Conservation (phyloP, 2,888 invertebrate species). For the Acanthococcus lagerstroemiae region DNA sequence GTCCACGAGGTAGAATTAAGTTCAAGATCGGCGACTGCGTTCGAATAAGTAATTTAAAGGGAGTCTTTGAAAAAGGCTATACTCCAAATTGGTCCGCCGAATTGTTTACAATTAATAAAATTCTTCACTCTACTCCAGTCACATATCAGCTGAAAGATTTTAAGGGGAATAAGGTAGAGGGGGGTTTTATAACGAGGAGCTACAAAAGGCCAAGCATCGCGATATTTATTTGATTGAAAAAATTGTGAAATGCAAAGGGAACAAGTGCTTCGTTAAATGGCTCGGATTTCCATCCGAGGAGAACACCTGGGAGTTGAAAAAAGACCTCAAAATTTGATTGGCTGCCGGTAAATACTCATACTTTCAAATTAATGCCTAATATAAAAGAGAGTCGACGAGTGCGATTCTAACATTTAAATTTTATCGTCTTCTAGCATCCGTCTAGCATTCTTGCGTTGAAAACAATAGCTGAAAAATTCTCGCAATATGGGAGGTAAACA, state of each 20-base stretch:
- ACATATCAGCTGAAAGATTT: not conserved
- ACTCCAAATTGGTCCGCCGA: not conserved
- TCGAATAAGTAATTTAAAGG: not conserved
- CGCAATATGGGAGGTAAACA: too few species aligned
- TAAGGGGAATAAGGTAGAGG: not conserved
- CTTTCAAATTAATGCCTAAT: too few species aligned
- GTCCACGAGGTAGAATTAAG: not conserved
- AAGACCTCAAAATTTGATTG: not conserved
- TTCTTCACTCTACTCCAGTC: not conserved
- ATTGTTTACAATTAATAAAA: not conserved
- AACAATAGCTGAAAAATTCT: too few species aligned
- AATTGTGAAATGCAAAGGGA: not conserved
- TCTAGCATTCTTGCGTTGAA: too few species aligned
- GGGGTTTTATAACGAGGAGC: not conserved
- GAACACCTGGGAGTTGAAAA: not conserved
- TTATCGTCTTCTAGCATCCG: too few species aligned
- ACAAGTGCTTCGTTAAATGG: not conserved
- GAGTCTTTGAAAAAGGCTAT: not conserved
- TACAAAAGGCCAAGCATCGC: not conserved
- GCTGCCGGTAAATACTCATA: not conserved
- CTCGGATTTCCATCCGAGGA: not conserved
- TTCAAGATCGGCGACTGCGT: not conserved
- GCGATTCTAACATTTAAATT: too few species aligned
- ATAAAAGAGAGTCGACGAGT: too few species aligned
- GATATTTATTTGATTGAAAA: not conserved